These are phyloP conservation scores for Lepilemur septentrionalis DNA, from an alignment of 2,797 vertebrate species.

Conservation along the genomic window DNA sequence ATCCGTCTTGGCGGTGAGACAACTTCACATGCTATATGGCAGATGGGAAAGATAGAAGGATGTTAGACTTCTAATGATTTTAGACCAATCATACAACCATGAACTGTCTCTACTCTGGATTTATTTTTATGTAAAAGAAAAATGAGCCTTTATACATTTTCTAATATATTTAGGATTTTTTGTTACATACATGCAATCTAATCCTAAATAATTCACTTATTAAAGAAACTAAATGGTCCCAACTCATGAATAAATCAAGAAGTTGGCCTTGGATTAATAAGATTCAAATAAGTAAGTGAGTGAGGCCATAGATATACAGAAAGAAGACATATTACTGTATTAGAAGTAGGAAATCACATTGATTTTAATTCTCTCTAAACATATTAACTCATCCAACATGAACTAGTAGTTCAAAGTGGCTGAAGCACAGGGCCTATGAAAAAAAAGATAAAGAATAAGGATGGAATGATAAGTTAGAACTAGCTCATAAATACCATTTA, in stretches of 20 bases:
- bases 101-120: neutral
- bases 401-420: neutral
- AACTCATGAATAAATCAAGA: neutral
- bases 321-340: neutral
- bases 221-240: neutral
- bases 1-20: neutral
- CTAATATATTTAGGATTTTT: neutral
- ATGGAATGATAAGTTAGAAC: neutral
- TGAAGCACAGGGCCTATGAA: neutral
- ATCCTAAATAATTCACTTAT: neutral
- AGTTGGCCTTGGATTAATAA: neutral
- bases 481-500: neutral
- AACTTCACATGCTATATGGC: neutral
- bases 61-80: neutral
- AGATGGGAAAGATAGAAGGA: neutral
- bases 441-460: neutral
- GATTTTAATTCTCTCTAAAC: neutral
- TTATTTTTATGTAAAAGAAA: neutral
- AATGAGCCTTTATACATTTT: neutral
- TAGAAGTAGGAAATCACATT: neutral
- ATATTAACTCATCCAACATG: neutral
- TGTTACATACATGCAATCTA: neutral
- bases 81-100: neutral
- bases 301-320: neutral
- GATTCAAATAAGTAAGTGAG: neutral